phyloP scores from a whole-genome alignment of 2,888 invertebrate genomes.

The Clepsis dumicolana region DNA sequence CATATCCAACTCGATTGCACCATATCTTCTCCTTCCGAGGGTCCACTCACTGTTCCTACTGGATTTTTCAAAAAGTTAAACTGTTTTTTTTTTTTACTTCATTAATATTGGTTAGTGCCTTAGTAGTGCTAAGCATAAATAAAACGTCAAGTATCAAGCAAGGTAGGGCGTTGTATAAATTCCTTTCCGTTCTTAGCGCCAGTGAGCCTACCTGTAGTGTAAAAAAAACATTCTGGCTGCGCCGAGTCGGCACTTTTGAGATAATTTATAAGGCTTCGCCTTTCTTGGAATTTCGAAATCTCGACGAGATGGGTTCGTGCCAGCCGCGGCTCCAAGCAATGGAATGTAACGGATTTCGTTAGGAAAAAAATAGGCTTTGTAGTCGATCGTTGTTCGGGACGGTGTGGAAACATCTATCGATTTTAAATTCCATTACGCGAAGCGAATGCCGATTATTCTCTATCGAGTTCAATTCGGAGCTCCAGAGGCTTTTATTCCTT shows the following conservation, averaged over 20 bases:
- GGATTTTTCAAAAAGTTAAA: too few relatives aligned
- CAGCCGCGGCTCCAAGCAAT: conserved; percentile 70
- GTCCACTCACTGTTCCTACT: too few relatives aligned
- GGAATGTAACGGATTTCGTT: conserved; percentile 84
- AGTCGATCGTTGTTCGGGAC: conserved; percentile 58
- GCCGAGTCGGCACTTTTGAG: conserved; percentile 85
- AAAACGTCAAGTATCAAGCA: conserved; percentile 60
- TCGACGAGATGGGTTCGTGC: conserved; percentile 74
- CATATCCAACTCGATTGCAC: too few relatives aligned
- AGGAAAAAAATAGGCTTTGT: conserved; percentile 79
- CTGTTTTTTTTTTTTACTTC: too few relatives aligned
- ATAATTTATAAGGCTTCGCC: conserved; percentile 85
- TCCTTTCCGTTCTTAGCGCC: conserved; percentile 84
- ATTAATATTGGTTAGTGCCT: too few relatives aligned
- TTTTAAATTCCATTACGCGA: conserved; percentile 57
- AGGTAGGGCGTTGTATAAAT: conserved; percentile 66
- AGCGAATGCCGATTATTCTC: conserved; percentile 27
- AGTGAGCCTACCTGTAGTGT: conserved; percentile 78
- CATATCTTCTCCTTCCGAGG: too few relatives aligned
- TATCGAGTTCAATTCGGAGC: background rate
- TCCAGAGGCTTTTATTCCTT: background rate
- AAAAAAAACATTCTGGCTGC: conserved; percentile 83
- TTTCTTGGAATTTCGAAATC: conserved; percentile 86
- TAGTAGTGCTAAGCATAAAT: too few relatives aligned
- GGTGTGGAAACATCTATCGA: conserved; percentile 65